phyloP scores from a whole-genome alignment of 2,888 invertebrate species.

The Ptilodon capucinus region DNA sequence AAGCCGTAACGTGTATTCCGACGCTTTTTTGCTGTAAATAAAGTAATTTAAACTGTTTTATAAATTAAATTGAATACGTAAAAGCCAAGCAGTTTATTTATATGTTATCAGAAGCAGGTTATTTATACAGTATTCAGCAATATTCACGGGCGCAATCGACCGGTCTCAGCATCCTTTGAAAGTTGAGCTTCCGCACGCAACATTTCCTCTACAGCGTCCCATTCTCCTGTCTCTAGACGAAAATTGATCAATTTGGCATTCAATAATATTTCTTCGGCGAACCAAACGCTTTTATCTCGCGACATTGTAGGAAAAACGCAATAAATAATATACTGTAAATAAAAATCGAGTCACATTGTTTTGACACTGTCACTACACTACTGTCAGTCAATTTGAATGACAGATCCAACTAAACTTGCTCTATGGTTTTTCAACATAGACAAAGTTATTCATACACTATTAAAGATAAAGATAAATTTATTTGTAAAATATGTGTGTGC shows the following conservation, averaged over 20 bases:
- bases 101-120: not conserved
- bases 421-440: no score
- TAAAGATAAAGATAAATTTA: no score
- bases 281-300: conserved; percentile 80
- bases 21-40: conserved; percentile 71
- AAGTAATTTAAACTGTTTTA: not conserved
- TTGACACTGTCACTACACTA: no score
- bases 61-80: not conserved
- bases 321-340: no score
- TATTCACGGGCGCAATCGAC: conserved; percentile 73
- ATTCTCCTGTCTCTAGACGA: conserved; percentile 78
- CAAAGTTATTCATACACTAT: no score
- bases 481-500: no score
- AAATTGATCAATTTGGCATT: conserved; percentile 79
- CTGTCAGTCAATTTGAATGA: no score
- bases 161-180: conserved; percentile 75
- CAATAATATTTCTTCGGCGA: conserved; percentile 76
- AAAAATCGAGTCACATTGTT: no score
- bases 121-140: not conserved
- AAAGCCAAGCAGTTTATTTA: not conserved
- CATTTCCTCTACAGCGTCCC: conserved; percentile 79
- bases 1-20: conserved; percentile 74
- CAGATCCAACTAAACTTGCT: no score
- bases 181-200: conserved; percentile 77
- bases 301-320: conserved; percentile 49